These are phyloP conservation scores for Drosophila novamexicana DNA, from an alignment of 1,140 invertebrate genomes.

Conservation along the genomic window DNA sequence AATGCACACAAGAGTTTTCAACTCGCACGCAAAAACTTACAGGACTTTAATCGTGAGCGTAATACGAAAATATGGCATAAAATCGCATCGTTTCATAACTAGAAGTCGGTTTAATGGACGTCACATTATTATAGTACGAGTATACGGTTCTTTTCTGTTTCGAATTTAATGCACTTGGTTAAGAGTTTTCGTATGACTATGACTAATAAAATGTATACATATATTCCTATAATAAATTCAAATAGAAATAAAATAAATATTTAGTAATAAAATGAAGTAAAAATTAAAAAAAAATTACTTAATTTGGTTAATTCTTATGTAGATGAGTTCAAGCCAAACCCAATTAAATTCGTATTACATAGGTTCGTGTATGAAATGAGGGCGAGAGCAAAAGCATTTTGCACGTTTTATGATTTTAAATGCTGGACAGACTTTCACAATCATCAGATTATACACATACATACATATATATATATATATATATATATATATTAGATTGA, in stretches of 20 bases:
- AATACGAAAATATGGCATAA: slow-evolving; percentile 36
- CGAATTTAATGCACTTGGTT: slow-evolving; percentile 77
- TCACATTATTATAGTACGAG: slow-evolving; percentile 50
- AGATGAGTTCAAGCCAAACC: slow-evolving; percentile 44
- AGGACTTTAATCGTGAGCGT: slow-evolving; percentile 43
- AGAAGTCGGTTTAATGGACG: slow-evolving; percentile 61
- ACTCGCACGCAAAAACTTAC: slow-evolving; percentile 76
- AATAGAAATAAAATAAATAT: slow-evolving; percentile 48
- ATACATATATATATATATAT: slow-evolving; percentile 10
- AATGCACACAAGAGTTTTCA: slow-evolving; percentile 58
- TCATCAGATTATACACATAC: slow-evolving; percentile 24
- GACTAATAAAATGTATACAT: slow-evolving; percentile 78
- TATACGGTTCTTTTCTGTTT: slow-evolving; percentile 45
- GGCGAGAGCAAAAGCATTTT: slow-evolving; percentile 70
- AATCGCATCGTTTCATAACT: slow-evolving; percentile 51
- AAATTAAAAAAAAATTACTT: slow-evolving; percentile 29
- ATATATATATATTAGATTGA: slow-evolving; percentile 39
- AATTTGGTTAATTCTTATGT: slow-evolving; percentile 32
- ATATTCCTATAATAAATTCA: slow-evolving; percentile 77
- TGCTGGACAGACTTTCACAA: slow-evolving; percentile 66
- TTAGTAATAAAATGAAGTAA: slow-evolving; percentile 65
- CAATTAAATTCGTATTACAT: slow-evolving; percentile 28
- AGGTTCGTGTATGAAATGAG: slow-evolving; percentile 24
- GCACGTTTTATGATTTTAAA: slow-evolving; percentile 56
- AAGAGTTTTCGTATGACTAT: slow-evolving; percentile 51